Percentiles rank a stretch among this genome's conserved stretches.
Conservation (phyloP, 2,113 vertebrate genomes). For the Crotalus horridus region DNA sequence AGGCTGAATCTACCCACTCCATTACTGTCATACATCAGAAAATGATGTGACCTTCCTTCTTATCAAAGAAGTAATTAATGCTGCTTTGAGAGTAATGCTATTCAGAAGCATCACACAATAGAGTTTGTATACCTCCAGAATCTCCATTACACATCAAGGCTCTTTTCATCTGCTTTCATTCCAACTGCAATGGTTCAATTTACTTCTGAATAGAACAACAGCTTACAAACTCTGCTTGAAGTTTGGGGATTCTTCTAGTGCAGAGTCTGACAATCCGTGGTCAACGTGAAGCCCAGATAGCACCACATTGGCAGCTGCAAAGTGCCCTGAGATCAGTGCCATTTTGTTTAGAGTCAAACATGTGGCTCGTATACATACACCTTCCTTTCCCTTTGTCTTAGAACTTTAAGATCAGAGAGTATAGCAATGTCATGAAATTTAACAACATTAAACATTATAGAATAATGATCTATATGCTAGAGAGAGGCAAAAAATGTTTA, state of each 20-base stretch:
- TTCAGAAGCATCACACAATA: background rate
- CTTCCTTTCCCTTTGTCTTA: background rate
- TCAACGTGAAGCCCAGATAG: background rate
- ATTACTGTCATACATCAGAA: constrained; percentile 11
- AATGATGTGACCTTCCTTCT: constrained; percentile 36
- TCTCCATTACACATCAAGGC: background rate
- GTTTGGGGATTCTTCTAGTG: background rate
- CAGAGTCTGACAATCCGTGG: background rate
- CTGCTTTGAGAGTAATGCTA: constrained; percentile 22
- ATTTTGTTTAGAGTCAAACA: background rate
- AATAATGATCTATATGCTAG: background rate
- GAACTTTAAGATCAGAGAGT: background rate
- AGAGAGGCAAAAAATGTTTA: background rate
- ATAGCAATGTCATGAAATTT: background rate
- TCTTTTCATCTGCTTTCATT: background rate
- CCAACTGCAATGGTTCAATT: background rate
- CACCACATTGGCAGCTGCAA: background rate
- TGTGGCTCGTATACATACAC: too few species aligned
- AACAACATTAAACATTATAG: background rate
- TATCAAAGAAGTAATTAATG: constrained; percentile 48
- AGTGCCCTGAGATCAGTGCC: background rate
- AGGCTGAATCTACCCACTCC: constrained; percentile 11
- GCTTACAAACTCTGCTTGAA: background rate
- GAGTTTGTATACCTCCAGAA: background rate
- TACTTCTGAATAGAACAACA: background rate